Evolutionary conservation across 1,140 invertebrate genomes (phyloP).

Genomic region (Macrotrachela quadricornifera): DNA sequence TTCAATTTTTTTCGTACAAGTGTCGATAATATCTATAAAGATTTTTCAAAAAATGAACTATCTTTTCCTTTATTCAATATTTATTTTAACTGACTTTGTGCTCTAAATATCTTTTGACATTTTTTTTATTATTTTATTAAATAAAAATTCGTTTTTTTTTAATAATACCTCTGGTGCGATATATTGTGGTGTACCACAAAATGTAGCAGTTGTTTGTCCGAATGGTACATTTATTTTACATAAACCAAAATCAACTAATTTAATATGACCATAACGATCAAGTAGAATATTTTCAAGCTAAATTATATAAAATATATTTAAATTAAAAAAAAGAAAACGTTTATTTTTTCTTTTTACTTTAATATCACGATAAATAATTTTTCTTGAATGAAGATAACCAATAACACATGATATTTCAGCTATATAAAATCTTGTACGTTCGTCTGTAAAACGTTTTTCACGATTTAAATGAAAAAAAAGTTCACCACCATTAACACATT

Average conservation of each 20-base stretch:
- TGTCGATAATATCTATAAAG: too few relatives aligned
- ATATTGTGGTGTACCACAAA: slow-evolving; percentile 55
- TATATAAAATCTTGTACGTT: slow-evolving; percentile 85
- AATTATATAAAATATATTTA: not conserved
- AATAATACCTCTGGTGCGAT: slow-evolving; percentile 67
- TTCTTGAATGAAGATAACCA: slow-evolving; percentile 73
- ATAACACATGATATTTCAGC: slow-evolving; percentile 96
- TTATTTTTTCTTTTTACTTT: slow-evolving; percentile 10
- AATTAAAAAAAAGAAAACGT: slow-evolving; percentile 10
- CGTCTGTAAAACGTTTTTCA: slow-evolving; percentile 62
- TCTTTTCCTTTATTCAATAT: too few relatives aligned
- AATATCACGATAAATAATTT: slow-evolving; percentile 64
- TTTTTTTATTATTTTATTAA: too few relatives aligned
- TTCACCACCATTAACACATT: slow-evolving; percentile 97
- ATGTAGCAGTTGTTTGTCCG: slow-evolving; percentile 54
- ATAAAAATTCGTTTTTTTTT: too few relatives aligned
- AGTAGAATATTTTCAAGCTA: slow-evolving; percentile 24
- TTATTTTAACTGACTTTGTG: too few relatives aligned
- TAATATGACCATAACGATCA: not conserved
- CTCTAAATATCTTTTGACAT: too few relatives aligned
- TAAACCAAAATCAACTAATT: slow-evolving; percentile 58
- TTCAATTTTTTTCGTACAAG: too few relatives aligned
- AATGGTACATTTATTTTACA: slow-evolving; percentile 45
- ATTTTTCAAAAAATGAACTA: too few relatives aligned
- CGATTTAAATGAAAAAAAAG: slow-evolving; percentile 83